Evolutionary conservation across 1,140 invertebrate genomes (phyloP).

Genomic region (Thaumetopoea pityocampa): DNA sequence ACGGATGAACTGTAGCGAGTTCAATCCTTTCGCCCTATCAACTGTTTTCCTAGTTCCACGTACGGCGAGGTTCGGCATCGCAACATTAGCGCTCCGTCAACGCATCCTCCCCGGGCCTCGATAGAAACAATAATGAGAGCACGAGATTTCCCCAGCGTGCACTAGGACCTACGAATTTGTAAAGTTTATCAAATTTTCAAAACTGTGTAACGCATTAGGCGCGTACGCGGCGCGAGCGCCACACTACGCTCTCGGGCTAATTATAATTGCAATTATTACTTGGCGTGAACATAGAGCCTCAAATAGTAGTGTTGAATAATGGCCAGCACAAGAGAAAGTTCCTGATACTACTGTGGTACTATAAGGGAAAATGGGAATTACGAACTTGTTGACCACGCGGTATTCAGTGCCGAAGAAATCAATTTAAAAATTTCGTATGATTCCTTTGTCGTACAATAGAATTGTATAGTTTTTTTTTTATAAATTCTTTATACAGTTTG

Average conservation of each 20-base stretch:
- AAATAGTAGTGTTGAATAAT: too few species aligned
- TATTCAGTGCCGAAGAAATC: too few species aligned
- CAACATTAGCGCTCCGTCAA: constrained; percentile 48
- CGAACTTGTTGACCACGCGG: too few species aligned
- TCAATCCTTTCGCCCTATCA: neutral
- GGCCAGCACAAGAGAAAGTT: too few species aligned
- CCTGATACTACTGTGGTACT: too few species aligned
- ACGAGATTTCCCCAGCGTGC: constrained; percentile 66
- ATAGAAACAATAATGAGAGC: constrained; percentile 62
- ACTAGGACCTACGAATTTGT: constrained; percentile 62
- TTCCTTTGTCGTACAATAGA: too few species aligned
- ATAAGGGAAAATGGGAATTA: too few species aligned
- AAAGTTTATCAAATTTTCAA: constrained; percentile 75
- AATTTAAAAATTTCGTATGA: too few species aligned
- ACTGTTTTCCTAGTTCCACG: too few species aligned
- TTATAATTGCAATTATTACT: constrained; percentile 62
- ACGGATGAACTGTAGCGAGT: too few species aligned
- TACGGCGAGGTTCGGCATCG: neutral
- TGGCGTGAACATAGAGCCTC: neutral
- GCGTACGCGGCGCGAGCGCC: constrained; percentile 21
- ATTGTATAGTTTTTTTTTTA: too few species aligned
- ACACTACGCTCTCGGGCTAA: constrained; percentile 32
- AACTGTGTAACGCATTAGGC: constrained; percentile 62
- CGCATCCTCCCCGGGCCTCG: constrained; percentile 43
- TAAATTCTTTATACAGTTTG: too few species aligned